These are phyloP conservation scores for Eupithecia subfuscata DNA, from an alignment of 2,888 invertebrate species.

Conservation along the genomic window DNA sequence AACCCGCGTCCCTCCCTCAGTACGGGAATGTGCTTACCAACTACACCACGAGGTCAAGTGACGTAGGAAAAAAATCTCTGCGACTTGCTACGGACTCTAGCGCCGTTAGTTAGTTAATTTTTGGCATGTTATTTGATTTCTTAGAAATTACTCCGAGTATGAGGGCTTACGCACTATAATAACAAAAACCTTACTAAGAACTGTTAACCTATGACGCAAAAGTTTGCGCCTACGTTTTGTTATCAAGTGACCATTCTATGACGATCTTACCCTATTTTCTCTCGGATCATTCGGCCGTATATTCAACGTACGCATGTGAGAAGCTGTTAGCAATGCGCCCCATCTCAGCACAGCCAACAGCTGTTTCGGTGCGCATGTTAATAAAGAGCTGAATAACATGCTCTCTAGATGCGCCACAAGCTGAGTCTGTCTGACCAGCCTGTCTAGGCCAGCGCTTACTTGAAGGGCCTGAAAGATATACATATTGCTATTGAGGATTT, in stretches of 20 bases:
- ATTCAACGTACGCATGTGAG: constrained; percentile 89
- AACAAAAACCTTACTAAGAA: too few relatives aligned
- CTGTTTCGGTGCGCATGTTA: constrained; percentile 87
- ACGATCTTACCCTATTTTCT: constrained; percentile 84
- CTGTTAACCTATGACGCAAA: too few relatives aligned
- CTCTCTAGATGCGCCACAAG: constrained; percentile 92
- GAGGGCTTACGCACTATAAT: too few relatives aligned
- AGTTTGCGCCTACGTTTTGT: background rate
- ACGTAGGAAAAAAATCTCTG: too few relatives aligned
- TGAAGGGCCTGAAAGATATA: constrained; percentile 86
- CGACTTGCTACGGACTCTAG: too few relatives aligned
- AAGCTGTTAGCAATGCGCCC: constrained; percentile 90
- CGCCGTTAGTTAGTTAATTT: too few relatives aligned
- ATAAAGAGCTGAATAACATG: constrained; percentile 90
- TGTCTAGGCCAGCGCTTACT: constrained; percentile 90
- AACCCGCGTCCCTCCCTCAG: too few relatives aligned
- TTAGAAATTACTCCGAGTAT: too few relatives aligned
- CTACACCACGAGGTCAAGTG: too few relatives aligned
- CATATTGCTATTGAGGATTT: background rate
- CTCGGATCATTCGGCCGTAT: constrained; percentile 93
- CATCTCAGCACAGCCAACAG: constrained; percentile 87
- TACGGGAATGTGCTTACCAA: too few relatives aligned
- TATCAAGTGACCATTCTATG: background rate
- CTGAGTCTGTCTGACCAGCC: constrained; percentile 92
- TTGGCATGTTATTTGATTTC: too few relatives aligned